Base-by-base conservation (phyloP, 2,888 invertebrate species). In the Cheilosia vernalis region DNA sequence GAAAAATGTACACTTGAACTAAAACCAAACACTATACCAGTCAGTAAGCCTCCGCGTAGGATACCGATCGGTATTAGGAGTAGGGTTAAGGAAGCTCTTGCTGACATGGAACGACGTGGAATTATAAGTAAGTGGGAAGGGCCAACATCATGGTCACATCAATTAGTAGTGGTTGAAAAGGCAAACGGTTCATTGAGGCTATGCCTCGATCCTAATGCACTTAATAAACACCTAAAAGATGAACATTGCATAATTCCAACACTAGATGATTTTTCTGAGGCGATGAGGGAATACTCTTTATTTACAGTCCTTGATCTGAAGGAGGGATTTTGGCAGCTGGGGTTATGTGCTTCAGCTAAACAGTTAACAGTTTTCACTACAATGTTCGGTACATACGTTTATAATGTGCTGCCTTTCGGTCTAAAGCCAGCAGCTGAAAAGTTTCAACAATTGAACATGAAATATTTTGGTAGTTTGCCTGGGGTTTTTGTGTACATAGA, bases 401-500 rank as follows among this genome's bases (percentile, higher is more conserved):
- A 30, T 5, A 30, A 30, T 30, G 30, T 30, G 30, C 0, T 30
- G 0, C 30, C 30, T 30, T 30, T 30, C 30, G 30, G 30, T 30
- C 9, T 33, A 42, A 42, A 42, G n/a, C 13, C 13, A 42, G 4
- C 42, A 42, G n/a, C 42, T 42, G 15, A 13, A 13, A 42, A 15
- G 42, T 42, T 42, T 4, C 13, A 42, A 42, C n/a, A 15, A 5
- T 42, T 42, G n/a, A 15, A 42, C 4, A 42, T 15, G 42, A 42
- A 40, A 42, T 4, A 42, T 42, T 42, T 72, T 33, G 64, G 27
- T 10, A 61, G 13, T 53, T 44, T 83, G 19, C 40, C 56, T 7
- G 70, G 67, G 6, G 37, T 49, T 9, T 44, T 69, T 19, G 69
- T 82, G n/a, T 87, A 78, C 40, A 82, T 78, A 17, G 74, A 87